Conservation (phyloP, 1,140 invertebrate genomes). For the Aphaenogaster floridana region DNA sequence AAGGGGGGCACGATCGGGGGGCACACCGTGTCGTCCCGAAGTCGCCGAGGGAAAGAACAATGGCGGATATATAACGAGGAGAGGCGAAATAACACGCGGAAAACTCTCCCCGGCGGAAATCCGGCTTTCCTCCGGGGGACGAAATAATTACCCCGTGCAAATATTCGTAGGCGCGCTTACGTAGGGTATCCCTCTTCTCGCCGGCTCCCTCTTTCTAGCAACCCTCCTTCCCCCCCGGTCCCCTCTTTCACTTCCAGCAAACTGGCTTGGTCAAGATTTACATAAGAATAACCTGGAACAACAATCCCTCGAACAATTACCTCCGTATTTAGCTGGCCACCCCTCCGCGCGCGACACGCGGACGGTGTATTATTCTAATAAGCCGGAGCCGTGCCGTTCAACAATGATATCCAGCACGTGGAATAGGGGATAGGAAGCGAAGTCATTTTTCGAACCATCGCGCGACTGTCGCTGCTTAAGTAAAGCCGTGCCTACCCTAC, state of each 20-base stretch:
- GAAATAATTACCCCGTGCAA: conserved; percentile 85
- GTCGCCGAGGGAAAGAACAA: conserved; percentile 78
- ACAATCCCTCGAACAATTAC: conserved; percentile 85
- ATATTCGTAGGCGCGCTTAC: conserved; percentile 80
- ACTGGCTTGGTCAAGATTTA: conserved; percentile 84
- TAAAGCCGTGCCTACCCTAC: conserved; percentile 45
- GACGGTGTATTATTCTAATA: conserved; percentile 84
- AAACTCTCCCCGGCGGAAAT: conserved; percentile 77
- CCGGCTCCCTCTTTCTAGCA: conserved; percentile 23
- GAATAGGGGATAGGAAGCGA: conserved; percentile 40
- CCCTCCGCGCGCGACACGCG: conserved; percentile 68
- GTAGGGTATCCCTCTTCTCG: conserved; percentile 55
- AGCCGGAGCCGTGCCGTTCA: conserved; percentile 74
- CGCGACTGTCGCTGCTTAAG: conserved; percentile 31
- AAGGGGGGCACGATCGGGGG: conserved; percentile 29
- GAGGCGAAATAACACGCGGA: conserved; percentile 77
- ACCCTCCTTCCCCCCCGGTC: no score
- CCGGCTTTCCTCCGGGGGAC: conserved; percentile 75
- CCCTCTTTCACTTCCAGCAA: conserved; percentile 63
- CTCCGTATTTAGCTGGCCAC: conserved; percentile 79
- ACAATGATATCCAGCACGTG: conserved; percentile 71
- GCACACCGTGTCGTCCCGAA: conserved; percentile 58
- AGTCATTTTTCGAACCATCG: conserved; percentile 71
- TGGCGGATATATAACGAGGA: conserved; percentile 78
- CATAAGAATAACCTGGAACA: conserved; percentile 85